A percentile compares a stretch with the other conserved stretches of the same genome.
phyloP scores from a whole-genome alignment of 1,140 invertebrate genomes.

The Thaumetopoea pityocampa region DNA sequence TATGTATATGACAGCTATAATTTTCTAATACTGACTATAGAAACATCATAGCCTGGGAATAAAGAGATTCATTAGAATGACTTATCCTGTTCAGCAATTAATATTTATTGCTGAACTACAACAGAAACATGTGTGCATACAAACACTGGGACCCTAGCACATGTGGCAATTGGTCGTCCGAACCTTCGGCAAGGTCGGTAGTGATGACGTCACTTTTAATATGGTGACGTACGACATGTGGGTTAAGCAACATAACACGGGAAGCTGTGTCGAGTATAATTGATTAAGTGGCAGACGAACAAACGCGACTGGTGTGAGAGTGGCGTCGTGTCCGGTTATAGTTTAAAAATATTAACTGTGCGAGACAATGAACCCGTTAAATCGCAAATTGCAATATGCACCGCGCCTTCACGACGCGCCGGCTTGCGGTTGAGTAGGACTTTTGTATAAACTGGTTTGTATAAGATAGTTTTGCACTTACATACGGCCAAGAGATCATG shows the following conservation, averaged over 20 bases:
- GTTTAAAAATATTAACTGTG: slow-evolving; percentile 24
- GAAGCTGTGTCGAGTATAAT: slow-evolving; percentile 41
- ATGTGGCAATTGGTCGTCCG: slow-evolving; percentile 20
- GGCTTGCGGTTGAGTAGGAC: slow-evolving; percentile 14
- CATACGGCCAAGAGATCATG: too few relatives aligned
- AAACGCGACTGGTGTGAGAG: slow-evolving; percentile 3
- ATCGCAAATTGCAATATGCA: slow-evolving; percentile 32
- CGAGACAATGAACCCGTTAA: slow-evolving; percentile 30
- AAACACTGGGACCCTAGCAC: slow-evolving; percentile 27
- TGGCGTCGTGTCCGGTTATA: slow-evolving; percentile 28
- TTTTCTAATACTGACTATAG: too few relatives aligned
- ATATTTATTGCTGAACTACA: slow-evolving; percentile 18
- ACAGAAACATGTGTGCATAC: slow-evolving; percentile 36
- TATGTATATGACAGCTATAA: too few relatives aligned
- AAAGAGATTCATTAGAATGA: neutral
- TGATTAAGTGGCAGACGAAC: slow-evolving; percentile 46
- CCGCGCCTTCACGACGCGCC: slow-evolving; percentile 7
- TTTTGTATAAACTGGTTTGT: slow-evolving; percentile 36
- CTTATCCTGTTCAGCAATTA: slow-evolving; percentile 17
- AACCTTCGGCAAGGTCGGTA: slow-evolving; percentile 56
- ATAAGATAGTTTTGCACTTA: slow-evolving; percentile 21
- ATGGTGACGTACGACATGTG: slow-evolving; percentile 54
- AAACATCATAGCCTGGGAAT: neutral
- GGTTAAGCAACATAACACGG: slow-evolving; percentile 29
- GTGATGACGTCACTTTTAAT: slow-evolving; percentile 56